These are phyloP conservation scores for Trachymyrmex septentrionalis DNA, from an alignment of 1,140 invertebrate genomes.

Conservation along the genomic window DNA sequence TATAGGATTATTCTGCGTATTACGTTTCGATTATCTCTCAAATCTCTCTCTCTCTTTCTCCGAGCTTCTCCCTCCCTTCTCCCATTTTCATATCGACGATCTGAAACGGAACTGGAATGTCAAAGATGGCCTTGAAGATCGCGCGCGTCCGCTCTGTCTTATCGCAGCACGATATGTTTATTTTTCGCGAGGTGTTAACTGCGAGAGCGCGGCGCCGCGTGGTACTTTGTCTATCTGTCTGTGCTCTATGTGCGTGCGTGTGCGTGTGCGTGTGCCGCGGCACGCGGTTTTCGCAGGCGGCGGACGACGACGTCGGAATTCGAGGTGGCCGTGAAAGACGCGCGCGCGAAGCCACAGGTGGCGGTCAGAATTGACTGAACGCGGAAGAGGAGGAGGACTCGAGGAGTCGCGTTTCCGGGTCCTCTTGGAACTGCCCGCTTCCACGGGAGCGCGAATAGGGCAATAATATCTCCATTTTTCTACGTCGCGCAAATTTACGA, in stretches of 20 bases:
- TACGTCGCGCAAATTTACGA: slow-evolving; percentile 46
- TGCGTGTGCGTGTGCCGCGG: neutral
- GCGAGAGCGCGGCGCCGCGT: slow-evolving; percentile 3
- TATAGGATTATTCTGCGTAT: neutral
- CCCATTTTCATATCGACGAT: slow-evolving; percentile 22
- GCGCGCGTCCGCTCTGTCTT: slow-evolving; percentile 66
- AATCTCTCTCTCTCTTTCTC: neutral
- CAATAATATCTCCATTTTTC: slow-evolving; percentile 56
- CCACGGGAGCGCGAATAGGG: slow-evolving; percentile 36
- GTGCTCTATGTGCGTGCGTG: neutral
- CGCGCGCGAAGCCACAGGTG: slow-evolving; percentile 72
- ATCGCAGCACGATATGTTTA: slow-evolving; percentile 71
- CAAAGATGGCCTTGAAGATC: slow-evolving; percentile 68
- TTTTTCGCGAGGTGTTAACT: slow-evolving; percentile 70
- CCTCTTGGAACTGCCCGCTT: neutral
- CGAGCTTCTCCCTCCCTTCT: neutral
- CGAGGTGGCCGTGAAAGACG: slow-evolving; percentile 64
- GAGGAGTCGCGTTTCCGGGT: neutral
- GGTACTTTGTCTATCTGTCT: neutral
- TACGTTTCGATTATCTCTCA: neutral
- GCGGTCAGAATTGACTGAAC: slow-evolving; percentile 66
- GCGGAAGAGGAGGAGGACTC: neutral
- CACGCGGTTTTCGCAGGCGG: slow-evolving; percentile 29
- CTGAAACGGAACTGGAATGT: slow-evolving; percentile 71
- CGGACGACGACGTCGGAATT: slow-evolving; percentile 64